Conservation (phyloP, 92 coral and sea anemone genomes). For the Epizoanthus ramosus region DNA sequence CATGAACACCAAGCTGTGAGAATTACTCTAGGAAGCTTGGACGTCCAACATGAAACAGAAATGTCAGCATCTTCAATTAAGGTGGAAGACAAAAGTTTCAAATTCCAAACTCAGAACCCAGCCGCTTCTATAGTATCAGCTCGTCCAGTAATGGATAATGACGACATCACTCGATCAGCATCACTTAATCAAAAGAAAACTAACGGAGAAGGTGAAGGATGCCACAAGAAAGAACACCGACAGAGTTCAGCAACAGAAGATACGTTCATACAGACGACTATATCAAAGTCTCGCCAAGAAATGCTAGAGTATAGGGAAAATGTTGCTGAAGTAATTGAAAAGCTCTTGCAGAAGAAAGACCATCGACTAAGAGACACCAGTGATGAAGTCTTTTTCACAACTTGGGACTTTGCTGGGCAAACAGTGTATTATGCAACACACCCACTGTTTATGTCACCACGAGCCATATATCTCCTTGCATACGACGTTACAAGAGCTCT, state of each 20-base stretch:
- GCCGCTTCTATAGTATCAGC: no score
- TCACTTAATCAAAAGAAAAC: not conserved
- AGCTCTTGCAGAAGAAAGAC: not conserved
- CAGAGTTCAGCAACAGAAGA: not conserved
- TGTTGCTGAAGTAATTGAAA: not conserved
- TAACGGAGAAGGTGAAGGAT: not conserved
- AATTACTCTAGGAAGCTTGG: not conserved
- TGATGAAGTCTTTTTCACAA: constrained; percentile 38
- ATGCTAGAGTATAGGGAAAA: not conserved
- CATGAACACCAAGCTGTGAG: not conserved
- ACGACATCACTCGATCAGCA: not conserved
- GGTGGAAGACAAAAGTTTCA: not conserved
- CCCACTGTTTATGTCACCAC: constrained; percentile 64
- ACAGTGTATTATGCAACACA: constrained; percentile 71
- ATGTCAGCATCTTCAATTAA: no score
- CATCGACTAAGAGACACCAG: not conserved
- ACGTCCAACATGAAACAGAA: not conserved
- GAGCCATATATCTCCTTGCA: constrained; percentile 63
- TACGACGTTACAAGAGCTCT: constrained; percentile 53
- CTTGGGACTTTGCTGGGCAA: constrained; percentile 84
- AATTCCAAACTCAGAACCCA: not conserved
- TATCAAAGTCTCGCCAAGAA: not conserved
- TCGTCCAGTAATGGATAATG: not conserved
- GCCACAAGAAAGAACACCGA: not conserved
- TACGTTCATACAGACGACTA: not conserved